A percentile compares a stretch with the other conserved stretches of the same genome.
These are phyloP conservation scores for Dryobates pubescens DNA, from an alignment of 2,797 vertebrate genomes.

Conservation along the genomic window DNA sequence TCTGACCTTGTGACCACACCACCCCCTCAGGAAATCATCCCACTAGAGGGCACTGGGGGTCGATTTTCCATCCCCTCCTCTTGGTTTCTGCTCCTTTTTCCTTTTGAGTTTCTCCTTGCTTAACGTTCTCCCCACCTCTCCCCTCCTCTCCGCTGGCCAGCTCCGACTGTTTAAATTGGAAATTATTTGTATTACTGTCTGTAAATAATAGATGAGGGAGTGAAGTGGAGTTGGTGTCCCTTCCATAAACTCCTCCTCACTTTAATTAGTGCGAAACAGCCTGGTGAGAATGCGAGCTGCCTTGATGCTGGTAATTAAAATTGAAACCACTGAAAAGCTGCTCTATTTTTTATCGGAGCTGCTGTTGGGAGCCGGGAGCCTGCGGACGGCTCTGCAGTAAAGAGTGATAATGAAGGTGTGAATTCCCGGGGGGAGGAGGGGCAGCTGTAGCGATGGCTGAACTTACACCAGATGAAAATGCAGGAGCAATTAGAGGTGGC, in stretches of 20 bases:
- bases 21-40: constrained; percentile 21
- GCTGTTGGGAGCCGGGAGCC: constrained; percentile 91
- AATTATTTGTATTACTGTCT: constrained; percentile 96
- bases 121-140: constrained; percentile 53
- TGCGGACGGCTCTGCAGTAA: constrained; percentile 93
- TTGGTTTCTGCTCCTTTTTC: constrained; percentile 13
- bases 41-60: constrained; percentile 53
- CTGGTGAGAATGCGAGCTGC: constrained; percentile 89
- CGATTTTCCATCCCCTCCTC: constrained; percentile 23
- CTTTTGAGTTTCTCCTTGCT: constrained; percentile 63
- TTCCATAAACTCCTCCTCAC: constrained; percentile 92
- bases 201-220: constrained; percentile 97
- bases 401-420: constrained; percentile 99
- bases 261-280: constrained; percentile 95
- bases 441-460: constrained; percentile 91
- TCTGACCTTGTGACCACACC: neutral
- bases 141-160: constrained; percentile 83
- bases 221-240: constrained; percentile 91
- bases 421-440: constrained; percentile 90
- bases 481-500: constrained; percentile 92
- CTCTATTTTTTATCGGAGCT: constrained; percentile 94
- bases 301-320: constrained; percentile 96
- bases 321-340: constrained; percentile 92
- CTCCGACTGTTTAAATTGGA: constrained; percentile 96
- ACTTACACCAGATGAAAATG: constrained; percentile 92